phyloP scores from a whole-genome alignment of 23 tunicate species.

The Pegea sp. region DNA sequence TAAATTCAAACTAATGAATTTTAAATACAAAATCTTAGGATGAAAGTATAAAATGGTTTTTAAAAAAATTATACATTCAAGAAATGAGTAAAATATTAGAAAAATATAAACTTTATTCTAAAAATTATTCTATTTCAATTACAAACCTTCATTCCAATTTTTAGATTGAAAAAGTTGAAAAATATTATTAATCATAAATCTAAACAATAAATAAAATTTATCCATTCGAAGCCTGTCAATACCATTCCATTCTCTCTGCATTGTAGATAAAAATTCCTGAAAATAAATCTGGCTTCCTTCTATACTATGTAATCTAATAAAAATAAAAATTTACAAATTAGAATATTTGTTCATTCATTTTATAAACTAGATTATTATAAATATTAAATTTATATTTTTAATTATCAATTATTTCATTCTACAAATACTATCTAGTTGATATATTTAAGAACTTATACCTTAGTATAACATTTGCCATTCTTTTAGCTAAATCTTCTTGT shows the following conservation, averaged over 20 bases:
- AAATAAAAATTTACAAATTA: not conserved
- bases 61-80: too few relatives aligned
- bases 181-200: slow-evolving; percentile 23
- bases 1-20: too few relatives aligned
- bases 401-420: too few relatives aligned
- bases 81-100: too few relatives aligned
- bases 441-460: slow-evolving; percentile 15
- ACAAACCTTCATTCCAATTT: slow-evolving; percentile 32
- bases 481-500: slow-evolving; percentile 72
- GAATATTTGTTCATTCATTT: not conserved
- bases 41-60: too few relatives aligned
- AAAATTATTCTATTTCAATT: not conserved
- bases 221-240: slow-evolving; percentile 90
- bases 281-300: slow-evolving; percentile 40
- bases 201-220: slow-evolving; percentile 47
- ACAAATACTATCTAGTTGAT: not conserved
- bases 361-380: not conserved
- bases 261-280: slow-evolving; percentile 52
- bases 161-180: slow-evolving; percentile 29
- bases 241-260: slow-evolving; percentile 86
- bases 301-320: slow-evolving; percentile 16
- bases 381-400: too few relatives aligned
- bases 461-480: slow-evolving; percentile 45
- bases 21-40: too few relatives aligned
- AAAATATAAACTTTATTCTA: too few relatives aligned